A percentile compares a stretch with the other conserved stretches of the same genome.
phyloP scores from a whole-genome alignment of 2,113 vertebrate species.

The Siniperca chuatsi region DNA sequence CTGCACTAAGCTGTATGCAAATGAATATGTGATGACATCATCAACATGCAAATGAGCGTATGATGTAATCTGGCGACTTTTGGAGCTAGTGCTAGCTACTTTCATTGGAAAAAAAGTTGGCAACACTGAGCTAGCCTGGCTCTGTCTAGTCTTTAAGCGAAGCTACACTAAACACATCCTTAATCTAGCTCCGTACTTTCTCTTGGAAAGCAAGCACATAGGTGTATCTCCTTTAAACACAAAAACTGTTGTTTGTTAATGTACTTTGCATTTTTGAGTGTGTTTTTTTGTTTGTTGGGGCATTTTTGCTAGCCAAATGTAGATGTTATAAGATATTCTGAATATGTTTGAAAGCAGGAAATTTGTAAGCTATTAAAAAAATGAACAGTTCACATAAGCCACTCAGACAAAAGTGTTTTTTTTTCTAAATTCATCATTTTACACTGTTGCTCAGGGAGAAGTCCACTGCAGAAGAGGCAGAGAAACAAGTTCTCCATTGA shows the following conservation, averaged over 20 bases:
- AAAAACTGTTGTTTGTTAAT: background rate
- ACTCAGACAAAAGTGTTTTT: background rate
- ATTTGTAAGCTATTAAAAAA: background rate
- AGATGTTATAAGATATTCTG: background rate
- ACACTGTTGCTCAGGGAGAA: background rate
- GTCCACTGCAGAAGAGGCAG: background rate
- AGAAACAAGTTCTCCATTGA: constrained; percentile 10
- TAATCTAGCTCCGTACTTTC: background rate
- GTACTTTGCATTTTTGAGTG: background rate
- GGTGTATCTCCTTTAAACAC: background rate
- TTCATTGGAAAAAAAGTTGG: too few relatives aligned
- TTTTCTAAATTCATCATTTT: background rate
- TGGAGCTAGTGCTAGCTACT: too few relatives aligned
- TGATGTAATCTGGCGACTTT: too few relatives aligned
- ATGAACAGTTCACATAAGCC: background rate
- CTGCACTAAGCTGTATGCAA: too few relatives aligned
- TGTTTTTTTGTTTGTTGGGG: background rate
- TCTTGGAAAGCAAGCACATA: background rate
- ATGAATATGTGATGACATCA: too few relatives aligned
- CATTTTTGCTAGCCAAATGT: background rate
- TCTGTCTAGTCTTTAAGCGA: background rate
- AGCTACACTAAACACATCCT: background rate
- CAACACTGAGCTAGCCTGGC: background rate
- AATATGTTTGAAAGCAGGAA: background rate
- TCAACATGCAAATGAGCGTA: too few relatives aligned